phyloP scores from a whole-genome alignment of 2,888 invertebrate genomes.

The Cheiracanthium punctorium region DNA sequence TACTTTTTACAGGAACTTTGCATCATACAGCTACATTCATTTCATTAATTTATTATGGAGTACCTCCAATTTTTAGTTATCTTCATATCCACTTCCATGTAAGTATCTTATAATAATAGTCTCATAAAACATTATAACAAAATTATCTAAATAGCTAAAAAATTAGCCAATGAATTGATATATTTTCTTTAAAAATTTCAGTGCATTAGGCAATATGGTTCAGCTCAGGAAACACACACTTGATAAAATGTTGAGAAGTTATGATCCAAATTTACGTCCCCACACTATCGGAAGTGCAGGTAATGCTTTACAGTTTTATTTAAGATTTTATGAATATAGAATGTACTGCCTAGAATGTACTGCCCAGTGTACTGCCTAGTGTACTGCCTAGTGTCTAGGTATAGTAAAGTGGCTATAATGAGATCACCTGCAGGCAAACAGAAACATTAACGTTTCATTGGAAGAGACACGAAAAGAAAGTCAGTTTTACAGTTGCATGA shows the following conservation, averaged over 20 bases:
- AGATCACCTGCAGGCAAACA: no score
- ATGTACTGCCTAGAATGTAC: no score
- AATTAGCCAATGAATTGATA: no score
- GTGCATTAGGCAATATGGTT: constrained; percentile 32
- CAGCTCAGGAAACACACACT: constrained; percentile 42
- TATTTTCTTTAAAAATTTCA: no score
- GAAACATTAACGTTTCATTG: no score
- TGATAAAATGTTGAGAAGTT: constrained; percentile 45
- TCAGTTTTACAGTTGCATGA: no score
- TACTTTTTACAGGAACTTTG: constrained; percentile 10
- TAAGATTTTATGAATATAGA: not conserved
- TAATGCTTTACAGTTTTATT: not conserved
- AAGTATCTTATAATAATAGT: constrained; percentile 32
- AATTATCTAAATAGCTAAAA: no score
- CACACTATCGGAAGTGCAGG: constrained; percentile 55
- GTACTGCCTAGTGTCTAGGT: no score
- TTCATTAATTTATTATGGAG: constrained; percentile 24
- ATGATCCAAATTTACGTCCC: constrained; percentile 48
- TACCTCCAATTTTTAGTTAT: constrained; percentile 18
- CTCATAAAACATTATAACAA: no score
- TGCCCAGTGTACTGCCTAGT: no score
- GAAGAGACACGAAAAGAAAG: no score
- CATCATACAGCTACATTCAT: not conserved
- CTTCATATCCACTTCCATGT: constrained; percentile 21
- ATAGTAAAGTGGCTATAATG: no score